Base-by-base conservation (phyloP, 2,797 vertebrate genomes). In the Sebastolobus altivelis region DNA sequence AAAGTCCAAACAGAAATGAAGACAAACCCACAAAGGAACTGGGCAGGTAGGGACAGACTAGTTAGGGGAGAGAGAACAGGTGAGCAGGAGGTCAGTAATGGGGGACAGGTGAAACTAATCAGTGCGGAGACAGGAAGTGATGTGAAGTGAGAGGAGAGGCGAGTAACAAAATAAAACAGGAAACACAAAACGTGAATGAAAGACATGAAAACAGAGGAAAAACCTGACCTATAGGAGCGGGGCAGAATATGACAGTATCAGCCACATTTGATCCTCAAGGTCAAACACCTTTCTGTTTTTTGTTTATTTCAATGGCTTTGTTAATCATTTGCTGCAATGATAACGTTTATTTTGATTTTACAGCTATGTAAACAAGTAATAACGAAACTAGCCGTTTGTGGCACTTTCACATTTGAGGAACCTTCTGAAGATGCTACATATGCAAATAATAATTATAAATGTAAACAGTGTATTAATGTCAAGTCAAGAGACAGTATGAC, bases 251-350 rank as follows among this genome's bases (percentile, higher is more conserved):
- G 3, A 31, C 31, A 31, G 31, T 31, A 31, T 31, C 31, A 31
- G 31, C 25, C 25, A 25, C 25, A 25, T 25, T 25, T 25, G 25
- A 25, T 25, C 25, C 25, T 25, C 25, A 1, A 25, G 25, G 25
- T 25, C 25, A 25, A 38, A 38, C 37, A 0, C 11, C 37, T 38
- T 0, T 11, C 11, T 38, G 37, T 38, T 10, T 38, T 38, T 2
- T 40, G 38, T 40, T 40, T 40, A 40, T 40, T 40, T 40, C 38
- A 40, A 13, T 40, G 38, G 38, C 38, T 40, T 16, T 68, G 60
- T 79, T 22, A 84, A 81, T 81, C 10, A n/a, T 84, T 80, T 40
- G 38, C 27, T 55, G 6, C 12, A 6, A 5, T 31, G 1, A 59
- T 37, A 12, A 3, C 0, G 1, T 4, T 25, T 0, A 18, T 62